Evolutionary conservation across 2,888 invertebrate genomes (phyloP), one percentile per base, ranked within the genome.

Genomic region (Drosophila picticornis): DNA sequence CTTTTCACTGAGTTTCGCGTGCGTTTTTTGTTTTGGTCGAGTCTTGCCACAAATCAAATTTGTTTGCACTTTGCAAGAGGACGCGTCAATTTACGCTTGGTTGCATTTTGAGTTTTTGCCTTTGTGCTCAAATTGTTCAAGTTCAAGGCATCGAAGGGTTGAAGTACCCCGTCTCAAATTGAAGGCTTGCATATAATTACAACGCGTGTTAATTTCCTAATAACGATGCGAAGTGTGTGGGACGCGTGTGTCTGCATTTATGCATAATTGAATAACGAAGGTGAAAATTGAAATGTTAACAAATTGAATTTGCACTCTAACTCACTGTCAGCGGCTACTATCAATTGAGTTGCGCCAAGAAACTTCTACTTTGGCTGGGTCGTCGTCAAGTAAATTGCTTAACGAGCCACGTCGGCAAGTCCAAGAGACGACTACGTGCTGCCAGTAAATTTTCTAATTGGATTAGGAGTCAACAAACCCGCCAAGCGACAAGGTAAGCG

Each of bases 211-310:
- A 76, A 78, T 75, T 75, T 75, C 55, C 53, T 75, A 84, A 84
- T 80, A 74, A 68, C 50, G 34, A 36, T 62, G 78, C 36, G 25
- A 46, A 36, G 82, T 63, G 82, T 66, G 72, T 55, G 73, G 29
- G 51, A 38, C 22, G 48, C 13, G 61, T 52, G 61, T 34, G 63
- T 57, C 64, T 69, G 78, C 73, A 76, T 76, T 75, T 77, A 57
- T 72, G 74, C 79, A 76, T 88, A 88, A 88, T 88, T 90, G 82
- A 90, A 89, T 88, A 90, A 90, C 84, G 77, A 84, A 89, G 84
- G 82, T 88, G 89, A 88, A 90, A 90, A 88, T 88, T 88, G 80
- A 88, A 84, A 88, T 80, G 90, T 77, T 82, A 88, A 83, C 84
- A 88, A 88, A 88, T 88, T 88, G 84, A 90, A 88, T 88, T 90